These are phyloP conservation scores for Netelia virgata DNA, from an alignment of 2,888 invertebrate species.

Conservation along the genomic window DNA sequence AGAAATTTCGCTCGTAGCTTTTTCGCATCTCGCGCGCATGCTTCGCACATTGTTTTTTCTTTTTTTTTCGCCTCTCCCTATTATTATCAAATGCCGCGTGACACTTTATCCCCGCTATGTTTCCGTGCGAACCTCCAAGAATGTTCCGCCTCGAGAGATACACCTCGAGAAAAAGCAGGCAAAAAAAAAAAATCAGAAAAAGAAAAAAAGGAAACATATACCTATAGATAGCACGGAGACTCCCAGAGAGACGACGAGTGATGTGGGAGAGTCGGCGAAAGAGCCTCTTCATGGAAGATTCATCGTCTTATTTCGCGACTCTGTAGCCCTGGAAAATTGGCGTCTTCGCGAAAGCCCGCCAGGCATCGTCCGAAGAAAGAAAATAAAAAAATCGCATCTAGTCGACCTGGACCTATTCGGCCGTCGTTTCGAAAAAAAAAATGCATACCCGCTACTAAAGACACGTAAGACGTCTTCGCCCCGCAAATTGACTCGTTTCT, in stretches of 20 bases:
- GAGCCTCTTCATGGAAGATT: slow-evolving; percentile 65
- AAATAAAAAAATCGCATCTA: slow-evolving; percentile 6
- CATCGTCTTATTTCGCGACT: slow-evolving; percentile 66
- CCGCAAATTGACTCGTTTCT: slow-evolving; percentile 29
- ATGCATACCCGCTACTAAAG: background rate
- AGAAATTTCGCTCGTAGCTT: no score
- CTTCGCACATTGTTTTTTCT: background rate
- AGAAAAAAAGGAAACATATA: background rate
- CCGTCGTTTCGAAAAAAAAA: background rate
- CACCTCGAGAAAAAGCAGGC: background rate
- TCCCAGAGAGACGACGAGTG: background rate
- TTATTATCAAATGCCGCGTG: background rate
- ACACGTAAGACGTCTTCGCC: background rate
- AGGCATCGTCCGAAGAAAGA: background rate
- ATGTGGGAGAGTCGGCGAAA: slow-evolving; percentile 38
- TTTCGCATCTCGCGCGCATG: no score
- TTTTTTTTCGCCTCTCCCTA: background rate
- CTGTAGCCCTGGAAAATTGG: slow-evolving; percentile 57
- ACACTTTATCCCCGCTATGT: background rate
- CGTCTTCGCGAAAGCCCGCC: slow-evolving; percentile 26
- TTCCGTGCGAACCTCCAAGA: no score
- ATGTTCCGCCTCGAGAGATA: no score
- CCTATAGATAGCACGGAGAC: background rate
- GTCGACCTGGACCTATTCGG: background rate
- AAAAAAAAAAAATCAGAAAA: background rate